Evolutionary conservation across 2,888 invertebrate genomes (phyloP).

Genomic region (Conops quadrifasciatus): DNA sequence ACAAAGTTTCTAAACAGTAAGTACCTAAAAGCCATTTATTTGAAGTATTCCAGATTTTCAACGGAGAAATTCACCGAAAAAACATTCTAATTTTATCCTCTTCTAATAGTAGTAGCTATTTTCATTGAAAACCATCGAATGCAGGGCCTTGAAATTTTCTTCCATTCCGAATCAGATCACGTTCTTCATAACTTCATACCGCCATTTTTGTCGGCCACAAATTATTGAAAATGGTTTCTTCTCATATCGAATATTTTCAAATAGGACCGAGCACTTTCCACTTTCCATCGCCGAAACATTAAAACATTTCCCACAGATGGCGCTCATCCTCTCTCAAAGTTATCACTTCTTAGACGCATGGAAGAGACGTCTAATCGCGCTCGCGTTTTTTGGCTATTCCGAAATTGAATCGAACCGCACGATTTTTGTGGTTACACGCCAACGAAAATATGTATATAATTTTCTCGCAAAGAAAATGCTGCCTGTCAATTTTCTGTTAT

Average conservation of each 20-base stretch:
- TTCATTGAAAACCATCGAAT: no score
- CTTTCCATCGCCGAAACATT: constrained; percentile 13
- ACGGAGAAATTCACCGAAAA: no score
- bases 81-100: no score
- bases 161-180: constrained; percentile 25
- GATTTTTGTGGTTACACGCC: constrained; percentile 23
- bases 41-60: no score
- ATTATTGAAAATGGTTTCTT: constrained; percentile 10
- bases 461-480: constrained; percentile 41
- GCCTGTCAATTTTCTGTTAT: constrained; percentile 38
- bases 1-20: no score
- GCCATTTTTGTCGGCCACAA: not conserved
- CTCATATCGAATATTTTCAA: not conserved
- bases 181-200: constrained; percentile 32
- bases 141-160: not conserved
- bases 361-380: constrained; percentile 20
- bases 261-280: not conserved
- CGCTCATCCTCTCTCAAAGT: not conserved
- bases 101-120: no score
- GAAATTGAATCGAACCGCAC: not conserved
- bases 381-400: not conserved
- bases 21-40: no score
- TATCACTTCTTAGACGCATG: not conserved
- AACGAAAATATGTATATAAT: constrained; percentile 46
- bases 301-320: constrained; percentile 30